Conservation (phyloP, 92 coral and sea anemone species). For the Bergia puertoricense region DNA sequence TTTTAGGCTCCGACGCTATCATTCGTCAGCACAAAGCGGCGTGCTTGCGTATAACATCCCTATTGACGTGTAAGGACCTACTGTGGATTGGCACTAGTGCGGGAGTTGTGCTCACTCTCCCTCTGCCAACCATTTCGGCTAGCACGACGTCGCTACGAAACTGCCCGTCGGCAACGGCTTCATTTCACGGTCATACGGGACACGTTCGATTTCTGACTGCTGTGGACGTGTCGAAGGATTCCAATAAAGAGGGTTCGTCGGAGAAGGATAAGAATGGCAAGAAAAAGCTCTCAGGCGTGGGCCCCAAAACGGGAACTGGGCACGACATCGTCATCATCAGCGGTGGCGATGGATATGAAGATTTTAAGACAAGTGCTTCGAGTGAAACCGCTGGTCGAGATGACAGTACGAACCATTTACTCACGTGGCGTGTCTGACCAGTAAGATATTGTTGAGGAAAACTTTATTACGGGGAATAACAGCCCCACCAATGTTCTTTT, state of each 20-base stretch:
- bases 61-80: conserved; percentile 91
- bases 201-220: conserved; percentile 99
- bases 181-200: conserved; percentile 98
- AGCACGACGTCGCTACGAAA: conserved; percentile 91
- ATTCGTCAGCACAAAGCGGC: conserved; percentile 99
- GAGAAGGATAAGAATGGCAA: conserved; percentile 61
- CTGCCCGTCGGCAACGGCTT: conserved; percentile 94
- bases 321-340: conserved; percentile 89
- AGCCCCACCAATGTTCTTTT: background rate
- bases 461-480: no score
- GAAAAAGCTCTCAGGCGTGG: conserved; percentile 57
- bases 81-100: conserved; percentile 99
- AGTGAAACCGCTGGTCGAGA: conserved; percentile 99
- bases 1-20: conserved; percentile 95
- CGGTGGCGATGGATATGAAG: conserved; percentile 99
- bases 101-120: conserved; percentile 96
- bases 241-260: conserved; percentile 63
- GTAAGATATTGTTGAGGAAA: background rate
- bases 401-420: conserved; percentile 97
- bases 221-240: conserved; percentile 88
- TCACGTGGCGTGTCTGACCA: conserved; percentile 91
- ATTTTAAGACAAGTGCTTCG: conserved; percentile 89
- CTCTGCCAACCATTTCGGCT: conserved; percentile 91
- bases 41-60: conserved; percentile 94
- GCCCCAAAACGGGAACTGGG: conserved; percentile 59